phyloP scores from a whole-genome alignment of 2,113 vertebrate genomes.

The Todiramphus saurophagus region DNA sequence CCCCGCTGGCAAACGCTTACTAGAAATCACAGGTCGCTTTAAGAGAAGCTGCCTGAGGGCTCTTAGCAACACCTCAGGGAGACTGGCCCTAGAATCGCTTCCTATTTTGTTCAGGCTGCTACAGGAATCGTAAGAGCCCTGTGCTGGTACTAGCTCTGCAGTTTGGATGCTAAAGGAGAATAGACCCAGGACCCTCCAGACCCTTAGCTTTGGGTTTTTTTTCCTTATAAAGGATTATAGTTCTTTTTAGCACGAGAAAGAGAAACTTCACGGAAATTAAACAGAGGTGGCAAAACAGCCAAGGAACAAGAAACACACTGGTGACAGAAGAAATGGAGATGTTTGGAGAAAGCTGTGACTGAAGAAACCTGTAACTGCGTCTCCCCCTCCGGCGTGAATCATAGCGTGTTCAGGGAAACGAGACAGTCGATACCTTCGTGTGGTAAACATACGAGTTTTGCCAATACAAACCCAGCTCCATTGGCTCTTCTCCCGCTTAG shows the following conservation, averaged over 20 bases:
- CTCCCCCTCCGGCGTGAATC: not conserved
- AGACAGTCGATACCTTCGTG: not conserved
- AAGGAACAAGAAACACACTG: not conserved
- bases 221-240: not conserved
- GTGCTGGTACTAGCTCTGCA: not conserved
- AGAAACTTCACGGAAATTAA: not conserved
- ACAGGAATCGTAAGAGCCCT: fast-evolving
- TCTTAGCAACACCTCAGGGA: not conserved
- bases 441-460: not conserved
- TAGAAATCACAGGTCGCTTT: not conserved
- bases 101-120: not conserved
- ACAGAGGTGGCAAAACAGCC: not conserved
- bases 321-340: not conserved
- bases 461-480: not conserved
- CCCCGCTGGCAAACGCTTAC: not conserved
- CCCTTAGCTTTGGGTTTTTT: not conserved
- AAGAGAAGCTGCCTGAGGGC: not conserved
- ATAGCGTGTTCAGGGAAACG: not conserved
- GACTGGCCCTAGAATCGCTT: not conserved
- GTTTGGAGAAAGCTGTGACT: not conserved
- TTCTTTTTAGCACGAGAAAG: not conserved
- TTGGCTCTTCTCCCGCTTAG: not conserved
- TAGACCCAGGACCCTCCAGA: not conserved
- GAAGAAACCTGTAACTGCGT: not conserved
- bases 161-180: not conserved